A percentile compares a stretch with the other conserved stretches of the same genome.
These are phyloP conservation scores for Eremophila alpestris DNA, from an alignment of 2,797 vertebrate species.

Conservation along the genomic window DNA sequence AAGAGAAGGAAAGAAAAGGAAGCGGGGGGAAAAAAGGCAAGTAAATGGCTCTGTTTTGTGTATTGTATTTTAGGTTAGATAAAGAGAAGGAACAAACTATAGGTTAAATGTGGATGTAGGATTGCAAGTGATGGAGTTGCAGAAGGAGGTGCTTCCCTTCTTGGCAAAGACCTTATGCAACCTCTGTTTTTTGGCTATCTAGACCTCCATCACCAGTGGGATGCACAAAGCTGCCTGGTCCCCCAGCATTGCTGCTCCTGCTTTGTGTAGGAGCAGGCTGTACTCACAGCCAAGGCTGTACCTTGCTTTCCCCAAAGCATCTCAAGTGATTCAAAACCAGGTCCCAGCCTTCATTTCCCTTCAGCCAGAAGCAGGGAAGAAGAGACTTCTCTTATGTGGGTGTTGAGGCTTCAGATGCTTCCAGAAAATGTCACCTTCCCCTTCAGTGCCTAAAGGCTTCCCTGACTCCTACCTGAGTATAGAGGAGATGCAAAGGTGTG, in stretches of 20 bases:
- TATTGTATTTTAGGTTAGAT: background rate
- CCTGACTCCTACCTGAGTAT: background rate
- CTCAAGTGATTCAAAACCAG: background rate
- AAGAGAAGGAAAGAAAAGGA: background rate
- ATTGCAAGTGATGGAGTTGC: background rate
- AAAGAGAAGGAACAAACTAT: background rate
- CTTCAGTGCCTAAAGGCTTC: background rate
- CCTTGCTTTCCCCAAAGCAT: background rate
- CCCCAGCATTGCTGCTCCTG: background rate
- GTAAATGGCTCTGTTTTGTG: background rate
- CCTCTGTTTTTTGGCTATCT: background rate
- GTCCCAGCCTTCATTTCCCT: background rate
- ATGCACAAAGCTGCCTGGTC: background rate
- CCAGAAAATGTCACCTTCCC: background rate
- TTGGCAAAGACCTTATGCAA: background rate
- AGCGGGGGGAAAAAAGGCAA: rapidly evolving
- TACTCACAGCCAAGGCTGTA: background rate
- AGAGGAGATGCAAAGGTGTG: background rate
- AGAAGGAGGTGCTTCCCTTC: background rate
- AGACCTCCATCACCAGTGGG: background rate
- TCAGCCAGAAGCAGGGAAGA: background rate
- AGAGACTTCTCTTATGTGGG: background rate
- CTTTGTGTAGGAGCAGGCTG: background rate
- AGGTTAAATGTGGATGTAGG: background rate
- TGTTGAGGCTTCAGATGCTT: background rate